Evolutionary conservation across 2,888 invertebrate species (phyloP).

Genomic region (Nymphalis polychloros): DNA sequence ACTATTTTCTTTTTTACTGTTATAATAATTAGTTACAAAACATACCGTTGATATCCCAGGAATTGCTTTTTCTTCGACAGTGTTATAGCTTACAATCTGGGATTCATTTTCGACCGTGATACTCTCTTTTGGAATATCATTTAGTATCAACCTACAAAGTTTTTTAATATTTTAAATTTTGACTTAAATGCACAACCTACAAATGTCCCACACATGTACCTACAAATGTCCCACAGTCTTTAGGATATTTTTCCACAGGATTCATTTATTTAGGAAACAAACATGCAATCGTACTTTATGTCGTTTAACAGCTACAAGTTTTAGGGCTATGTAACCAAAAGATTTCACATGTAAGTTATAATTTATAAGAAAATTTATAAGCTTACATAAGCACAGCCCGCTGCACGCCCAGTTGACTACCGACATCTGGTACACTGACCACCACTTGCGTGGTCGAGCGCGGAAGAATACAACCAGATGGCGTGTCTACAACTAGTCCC

Average conservation of each 20-base stretch:
- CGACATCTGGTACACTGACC: conserved; percentile 54
- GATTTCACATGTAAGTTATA: no score
- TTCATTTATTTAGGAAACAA: no score
- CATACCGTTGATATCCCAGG: conserved; percentile 44
- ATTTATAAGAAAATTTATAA: no score
- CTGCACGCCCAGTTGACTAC: conserved; percentile 48
- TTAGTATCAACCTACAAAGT: conserved; percentile 57
- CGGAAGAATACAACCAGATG: conserved; percentile 43
- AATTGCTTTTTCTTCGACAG: conserved; percentile 45
- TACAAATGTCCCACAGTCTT: no score
- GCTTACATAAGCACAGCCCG: conserved; percentile 61
- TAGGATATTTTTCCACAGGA: no score
- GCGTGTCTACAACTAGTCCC: conserved; percentile 47
- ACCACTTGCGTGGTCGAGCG: conserved; percentile 38
- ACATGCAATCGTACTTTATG: no score
- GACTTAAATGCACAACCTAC: no score
- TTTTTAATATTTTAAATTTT: no score
- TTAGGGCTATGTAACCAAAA: no score
- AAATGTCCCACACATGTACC: no score
- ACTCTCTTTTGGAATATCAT: conserved; percentile 59
- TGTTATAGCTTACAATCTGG: conserved; percentile 48
- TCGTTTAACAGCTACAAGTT: no score
- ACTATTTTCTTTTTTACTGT: no score
- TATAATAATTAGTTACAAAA: not conserved
- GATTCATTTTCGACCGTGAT: conserved; percentile 51